Base-by-base conservation (phyloP, 2,888 invertebrate genomes). In the Theodoxus fluviatilis region DNA sequence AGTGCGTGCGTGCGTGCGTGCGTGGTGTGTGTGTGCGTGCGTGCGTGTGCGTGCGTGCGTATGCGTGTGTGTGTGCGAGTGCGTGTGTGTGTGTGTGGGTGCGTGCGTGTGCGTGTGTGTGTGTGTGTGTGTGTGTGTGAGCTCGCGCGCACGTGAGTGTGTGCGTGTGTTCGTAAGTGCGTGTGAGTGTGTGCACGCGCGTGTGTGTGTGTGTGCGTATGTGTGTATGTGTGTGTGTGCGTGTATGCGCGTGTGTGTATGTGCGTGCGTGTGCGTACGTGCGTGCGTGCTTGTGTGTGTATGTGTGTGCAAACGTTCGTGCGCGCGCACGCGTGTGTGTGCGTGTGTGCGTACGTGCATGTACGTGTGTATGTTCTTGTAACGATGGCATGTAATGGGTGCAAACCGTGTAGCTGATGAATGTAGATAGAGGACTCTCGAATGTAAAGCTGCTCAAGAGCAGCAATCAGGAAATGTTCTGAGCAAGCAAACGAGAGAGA, bases 81-180 rank as follows among this genome's bases (percentile, higher is more conserved):
- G n/a, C n/a, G n/a, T n/a, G n/a, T n/a, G n/a, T n/a, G n/a, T n/a
- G n/a, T n/a, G n/a, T n/a, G n/a, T n/a, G n/a, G n/a, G n/a, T n/a
- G n/a, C n/a, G n/a, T n/a, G n/a, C n/a, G n/a, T n/a, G n/a, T n/a
- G n/a, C n/a, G 52, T 18, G n/a, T 52, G 52, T 52, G 52, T 52
- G 52, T 52, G 52, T 52, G 52, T 52, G 52, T 52, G 52, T 52
- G 52, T 52, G 52, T 52, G 52, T 52, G 52, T 52, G n/a, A n/a
- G n/a, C n/a, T n/a, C n/a, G n/a, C n/a, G n/a, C n/a, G n/a, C n/a
- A n/a, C n/a, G n/a, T n/a, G n/a, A n/a, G n/a, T 52, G 52, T 52
- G 52, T 52, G 52, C 25, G 52, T 52, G n/a, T 52, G n/a, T 52
- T 7, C 25, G n/a, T 52, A 18, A 22, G n/a, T 52, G n/a, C 25